phyloP scores from a whole-genome alignment of 2,797 vertebrate genomes.

The Sebastes jordani region DNA sequence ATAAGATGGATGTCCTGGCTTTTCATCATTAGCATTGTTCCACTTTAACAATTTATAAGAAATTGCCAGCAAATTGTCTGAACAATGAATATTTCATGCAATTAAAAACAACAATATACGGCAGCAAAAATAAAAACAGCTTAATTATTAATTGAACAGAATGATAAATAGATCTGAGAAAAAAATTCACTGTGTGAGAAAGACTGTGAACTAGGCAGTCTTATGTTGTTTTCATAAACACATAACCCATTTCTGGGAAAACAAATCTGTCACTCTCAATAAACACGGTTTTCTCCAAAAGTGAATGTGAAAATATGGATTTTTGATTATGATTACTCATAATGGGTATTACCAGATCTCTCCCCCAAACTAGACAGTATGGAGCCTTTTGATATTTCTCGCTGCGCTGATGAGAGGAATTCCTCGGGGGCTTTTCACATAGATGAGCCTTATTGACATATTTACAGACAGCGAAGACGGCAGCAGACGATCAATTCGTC shows the following conservation, averaged over 20 bases:
- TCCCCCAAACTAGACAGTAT: constrained; percentile 54
- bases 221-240: constrained; percentile 80
- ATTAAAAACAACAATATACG: constrained; percentile 87
- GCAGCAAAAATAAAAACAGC: constrained; percentile 85
- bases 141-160: constrained; percentile 88
- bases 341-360: constrained; percentile 72
- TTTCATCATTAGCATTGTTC: constrained; percentile 88
- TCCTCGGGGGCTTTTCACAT: constrained; percentile 67
- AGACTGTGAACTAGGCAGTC: constrained; percentile 77
- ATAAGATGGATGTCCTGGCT: constrained; percentile 83
- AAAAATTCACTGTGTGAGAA: constrained; percentile 73
- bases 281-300: constrained; percentile 70
- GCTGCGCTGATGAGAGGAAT: constrained; percentile 60
- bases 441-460: constrained; percentile 74
- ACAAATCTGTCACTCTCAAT: constrained; percentile 81
- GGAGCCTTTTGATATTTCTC: constrained; percentile 71
- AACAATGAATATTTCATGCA: constrained; percentile 86
- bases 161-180: constrained; percentile 84
- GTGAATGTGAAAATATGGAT: constrained; percentile 79
- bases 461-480: constrained; percentile 56
- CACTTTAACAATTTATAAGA: constrained; percentile 88
- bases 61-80: constrained; percentile 82
- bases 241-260: constrained; percentile 85
- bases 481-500: constrained; percentile 71
- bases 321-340: constrained; percentile 83